phyloP scores from a whole-genome alignment of 2,888 invertebrate genomes.

The Euplexia lucipara region DNA sequence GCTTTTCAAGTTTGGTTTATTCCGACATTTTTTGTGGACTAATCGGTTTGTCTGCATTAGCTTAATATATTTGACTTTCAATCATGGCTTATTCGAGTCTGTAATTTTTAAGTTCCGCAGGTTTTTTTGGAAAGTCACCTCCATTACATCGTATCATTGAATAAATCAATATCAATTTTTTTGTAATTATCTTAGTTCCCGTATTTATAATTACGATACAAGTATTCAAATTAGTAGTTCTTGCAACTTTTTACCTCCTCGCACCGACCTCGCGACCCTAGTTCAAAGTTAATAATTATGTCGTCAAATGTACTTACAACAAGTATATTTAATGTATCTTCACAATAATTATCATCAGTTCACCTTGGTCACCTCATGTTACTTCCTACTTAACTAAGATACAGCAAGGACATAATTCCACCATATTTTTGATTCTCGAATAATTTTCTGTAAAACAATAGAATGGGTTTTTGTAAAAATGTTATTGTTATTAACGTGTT shows the following conservation, averaged over 20 bases:
- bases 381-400: slow-evolving; percentile 66
- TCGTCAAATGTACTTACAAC: slow-evolving; percentile 62
- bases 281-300: slow-evolving; percentile 71
- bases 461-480: slow-evolving; percentile 56
- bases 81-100: slow-evolving; percentile 7
- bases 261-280: slow-evolving; percentile 53
- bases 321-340: slow-evolving; percentile 67
- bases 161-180: slow-evolving; percentile 17
- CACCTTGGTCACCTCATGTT: slow-evolving; percentile 68
- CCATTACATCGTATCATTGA: slow-evolving; percentile 4
- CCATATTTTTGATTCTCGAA: slow-evolving; percentile 63
- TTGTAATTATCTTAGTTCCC: slow-evolving; percentile 7
- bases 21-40: slow-evolving; percentile 39
- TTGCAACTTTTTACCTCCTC: slow-evolving; percentile 58
- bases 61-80: slow-evolving; percentile 36
- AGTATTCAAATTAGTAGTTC: slow-evolving; percentile 58
- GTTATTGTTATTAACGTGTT: slow-evolving; percentile 56
- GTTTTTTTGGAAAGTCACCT: slow-evolving; percentile 27
- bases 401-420: slow-evolving; percentile 56
- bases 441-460: slow-evolving; percentile 67
- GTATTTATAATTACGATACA: slow-evolving; percentile 27
- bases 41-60: slow-evolving; percentile 41
- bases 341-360: slow-evolving; percentile 69
- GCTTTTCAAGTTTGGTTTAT: slow-evolving; percentile 19
- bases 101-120: neutral